Evolutionary conservation across 2,888 invertebrate genomes (phyloP).

Genomic region (Drosophila imparisetae): DNA sequence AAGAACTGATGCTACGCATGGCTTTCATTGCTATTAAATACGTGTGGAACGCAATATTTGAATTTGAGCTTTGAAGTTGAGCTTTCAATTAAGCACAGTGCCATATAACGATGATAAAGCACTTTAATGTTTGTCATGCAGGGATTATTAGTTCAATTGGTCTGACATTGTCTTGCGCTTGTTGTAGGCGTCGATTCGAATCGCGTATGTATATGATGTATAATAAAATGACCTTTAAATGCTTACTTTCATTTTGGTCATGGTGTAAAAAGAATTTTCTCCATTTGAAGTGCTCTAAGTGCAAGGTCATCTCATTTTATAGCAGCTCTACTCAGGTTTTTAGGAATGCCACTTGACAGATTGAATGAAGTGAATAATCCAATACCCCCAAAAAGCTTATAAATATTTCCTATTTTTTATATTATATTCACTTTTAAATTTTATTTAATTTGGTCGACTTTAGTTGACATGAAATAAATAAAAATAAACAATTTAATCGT

Average conservation of each 20-base stretch:
- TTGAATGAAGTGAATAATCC: background rate
- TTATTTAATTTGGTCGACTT: background rate
- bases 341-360: background rate
- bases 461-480: background rate
- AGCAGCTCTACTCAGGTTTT: background rate
- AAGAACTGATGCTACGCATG: background rate
- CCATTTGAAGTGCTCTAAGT: background rate
- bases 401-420: background rate
- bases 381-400: background rate
- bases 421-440: background rate
- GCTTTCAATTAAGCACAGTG: background rate
- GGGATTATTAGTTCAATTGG: too few relatives aligned
- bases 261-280: background rate
- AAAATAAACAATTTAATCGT: background rate
- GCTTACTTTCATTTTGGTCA: background rate
- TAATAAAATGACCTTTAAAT: background rate
- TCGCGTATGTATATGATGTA: background rate
- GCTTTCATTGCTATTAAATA: background rate
- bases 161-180: background rate
- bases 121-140: background rate
- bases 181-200: background rate
- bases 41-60: constrained; percentile 5
- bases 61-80: background rate
- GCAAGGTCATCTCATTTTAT: background rate
- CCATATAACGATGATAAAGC: constrained; percentile 27